A percentile compares a stretch with the other conserved stretches of the same genome.
Conservation (phyloP, 2,888 invertebrate genomes). For the Eurytoma californica region DNA sequence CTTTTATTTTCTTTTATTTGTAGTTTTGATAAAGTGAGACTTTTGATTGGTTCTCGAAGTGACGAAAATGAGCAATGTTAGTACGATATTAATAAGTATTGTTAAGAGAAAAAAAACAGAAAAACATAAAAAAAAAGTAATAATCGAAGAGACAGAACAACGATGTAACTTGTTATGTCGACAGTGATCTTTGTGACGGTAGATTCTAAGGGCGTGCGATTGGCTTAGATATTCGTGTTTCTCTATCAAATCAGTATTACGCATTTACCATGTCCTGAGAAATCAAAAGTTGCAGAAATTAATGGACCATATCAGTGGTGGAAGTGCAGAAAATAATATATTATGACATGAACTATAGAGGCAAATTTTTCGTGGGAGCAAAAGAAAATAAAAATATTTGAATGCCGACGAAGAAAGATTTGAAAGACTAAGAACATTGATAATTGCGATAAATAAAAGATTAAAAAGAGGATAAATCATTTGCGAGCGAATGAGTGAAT, state of each 20-base stretch:
- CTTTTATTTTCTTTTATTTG: conserved; percentile 13
- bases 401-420: conserved; percentile 49
- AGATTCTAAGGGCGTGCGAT: conserved; percentile 54
- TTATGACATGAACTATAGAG: conserved; percentile 4
- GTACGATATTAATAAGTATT: conserved; percentile 33
- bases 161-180: conserved; percentile 46
- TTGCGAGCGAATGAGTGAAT: conserved; percentile 49
- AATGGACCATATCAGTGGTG: conserved; percentile 65
- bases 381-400: not conserved
- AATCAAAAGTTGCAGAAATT: conserved; percentile 65
- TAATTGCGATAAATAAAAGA: conserved; percentile 54
- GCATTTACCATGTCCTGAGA: conserved; percentile 60
- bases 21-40: conserved; percentile 22
- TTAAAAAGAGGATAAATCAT: conserved; percentile 40
- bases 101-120: conserved; percentile 25
- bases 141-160: conserved; percentile 41
- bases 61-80: conserved; percentile 37
- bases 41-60: conserved; percentile 37
- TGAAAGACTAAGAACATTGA: conserved; percentile 54
- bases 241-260: conserved; percentile 69
- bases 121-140: conserved; percentile 20
- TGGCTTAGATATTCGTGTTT: conserved; percentile 62
- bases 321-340: conserved; percentile 35
- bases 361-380: conserved; percentile 15
- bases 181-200: conserved; percentile 33